Evolutionary conservation across 2,888 invertebrate genomes (phyloP), one percentile per base, ranked within the genome.

Genomic region (Ormyrus thymus): DNA sequence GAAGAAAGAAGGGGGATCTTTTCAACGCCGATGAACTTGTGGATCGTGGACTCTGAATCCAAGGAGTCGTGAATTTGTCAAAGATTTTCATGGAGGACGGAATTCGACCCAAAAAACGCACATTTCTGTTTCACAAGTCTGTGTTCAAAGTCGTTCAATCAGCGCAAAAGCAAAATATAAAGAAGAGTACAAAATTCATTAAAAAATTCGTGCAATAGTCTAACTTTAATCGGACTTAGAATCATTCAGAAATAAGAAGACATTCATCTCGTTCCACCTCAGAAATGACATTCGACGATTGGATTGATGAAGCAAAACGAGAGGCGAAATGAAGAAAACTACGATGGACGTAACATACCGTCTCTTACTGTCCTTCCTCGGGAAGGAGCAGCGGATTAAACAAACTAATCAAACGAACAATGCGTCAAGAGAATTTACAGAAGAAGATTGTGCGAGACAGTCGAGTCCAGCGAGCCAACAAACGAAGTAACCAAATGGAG

Each of bases 21-120:
- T 84, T 84, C 78, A 61, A 85, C 84, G 83, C 83, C 83, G 82
- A 84, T 79, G 59, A 59, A 84, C 83, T 83, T 84, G 76, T 82
- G 86, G 85, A 86, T 85, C 85, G 84, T 84, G 84, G 81, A 70
- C 70, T 70, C 68, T 75, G 73, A 64, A 69, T 65, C 50, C 59
- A 55, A 65, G 29, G 29, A 66, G 72, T 64, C 64, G 51, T 11
- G 56, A 66, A 71, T 62, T 76, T 79, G 62, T 61, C 79, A 78
- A 79, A 80, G 55, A 76, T n/a, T 29, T 29, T 29, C 29, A 76
- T 58, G 56, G 9, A 55, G 53, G 59, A 61, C 65, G 53, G 68
- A 55, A 75, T 79, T 48, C 6, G 45, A 65, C 56, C 64, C n/a
- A 51, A 58, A 43, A n/a, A 6, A 62, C 72, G 59, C 66, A 77